phyloP scores from a whole-genome alignment of 2,888 invertebrate species.

The Resseliella maxima region DNA sequence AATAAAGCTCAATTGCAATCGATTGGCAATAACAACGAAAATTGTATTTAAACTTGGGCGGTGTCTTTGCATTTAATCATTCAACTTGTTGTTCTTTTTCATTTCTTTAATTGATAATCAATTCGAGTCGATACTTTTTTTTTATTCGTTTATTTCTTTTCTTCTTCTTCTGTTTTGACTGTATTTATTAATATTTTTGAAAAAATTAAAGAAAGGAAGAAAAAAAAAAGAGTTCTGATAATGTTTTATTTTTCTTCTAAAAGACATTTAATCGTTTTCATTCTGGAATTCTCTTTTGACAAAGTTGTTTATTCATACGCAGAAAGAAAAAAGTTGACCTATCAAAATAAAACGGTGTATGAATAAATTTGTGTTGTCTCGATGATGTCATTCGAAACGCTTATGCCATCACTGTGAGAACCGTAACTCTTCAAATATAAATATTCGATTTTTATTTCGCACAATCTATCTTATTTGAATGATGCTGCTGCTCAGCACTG shows the following conservation, averaged over 20 bases:
- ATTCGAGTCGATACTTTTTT: background rate
- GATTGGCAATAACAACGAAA: background rate
- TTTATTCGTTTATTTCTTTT: too few relatives aligned
- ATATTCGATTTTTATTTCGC: background rate
- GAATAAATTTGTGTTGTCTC: constrained; percentile 6
- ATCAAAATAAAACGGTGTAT: background rate
- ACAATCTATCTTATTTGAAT: background rate
- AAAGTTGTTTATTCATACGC: background rate
- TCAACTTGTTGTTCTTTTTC: background rate
- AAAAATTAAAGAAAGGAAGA: too few relatives aligned
- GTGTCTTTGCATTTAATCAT: background rate
- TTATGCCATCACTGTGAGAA: background rate
- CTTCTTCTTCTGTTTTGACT: background rate
- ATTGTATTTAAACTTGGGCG: background rate
- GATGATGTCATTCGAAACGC: constrained; percentile 41
- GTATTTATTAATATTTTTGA: background rate
- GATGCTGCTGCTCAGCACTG: background rate
- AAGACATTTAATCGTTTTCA: too few relatives aligned
- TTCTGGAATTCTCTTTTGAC: background rate
- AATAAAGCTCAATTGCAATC: constrained; percentile 1
- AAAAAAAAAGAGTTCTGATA: too few relatives aligned
- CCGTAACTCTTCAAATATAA: background rate
- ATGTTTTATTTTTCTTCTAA: too few relatives aligned
- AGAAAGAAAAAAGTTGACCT: background rate
- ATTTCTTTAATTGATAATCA: background rate